A percentile compares a stretch with the other conserved stretches of the same genome.
phyloP scores from a whole-genome alignment of 2,888 invertebrate species.

The Fragum sueziense region DNA sequence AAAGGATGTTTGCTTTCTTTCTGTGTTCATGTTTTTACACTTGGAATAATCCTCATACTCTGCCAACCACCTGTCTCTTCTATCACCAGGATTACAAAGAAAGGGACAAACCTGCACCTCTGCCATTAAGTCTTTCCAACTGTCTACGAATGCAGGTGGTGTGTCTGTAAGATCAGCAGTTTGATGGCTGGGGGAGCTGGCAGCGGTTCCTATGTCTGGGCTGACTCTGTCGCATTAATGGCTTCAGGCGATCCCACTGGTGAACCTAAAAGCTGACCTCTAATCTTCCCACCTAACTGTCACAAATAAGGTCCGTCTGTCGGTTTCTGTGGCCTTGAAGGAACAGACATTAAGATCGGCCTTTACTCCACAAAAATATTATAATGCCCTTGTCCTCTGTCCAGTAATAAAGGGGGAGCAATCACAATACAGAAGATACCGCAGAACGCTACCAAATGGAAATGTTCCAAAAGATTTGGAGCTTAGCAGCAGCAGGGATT shows the following conservation, averaged over 20 bases:
- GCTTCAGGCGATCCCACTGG: neutral
- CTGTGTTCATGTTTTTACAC: neutral
- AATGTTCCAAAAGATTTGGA: too few relatives aligned
- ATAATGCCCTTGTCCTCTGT: too few relatives aligned
- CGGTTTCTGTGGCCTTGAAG: neutral
- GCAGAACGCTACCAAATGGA: too few relatives aligned
- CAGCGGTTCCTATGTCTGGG: too few relatives aligned
- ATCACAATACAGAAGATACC: too few relatives aligned
- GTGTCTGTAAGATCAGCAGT: too few relatives aligned
- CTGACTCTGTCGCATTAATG: neutral
- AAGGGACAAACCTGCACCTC: neutral
- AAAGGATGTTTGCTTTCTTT: neutral
- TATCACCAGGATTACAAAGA: constrained; percentile 6
- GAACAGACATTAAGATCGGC: neutral
- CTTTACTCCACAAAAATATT: too few relatives aligned
- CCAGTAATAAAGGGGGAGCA: too few relatives aligned
- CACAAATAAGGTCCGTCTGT: neutral
- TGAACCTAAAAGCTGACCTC: neutral
- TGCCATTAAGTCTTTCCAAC: too few relatives aligned
- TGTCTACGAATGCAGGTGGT: neutral
- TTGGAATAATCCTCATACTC: neutral
- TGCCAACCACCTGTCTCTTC: neutral
- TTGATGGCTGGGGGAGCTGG: too few relatives aligned
- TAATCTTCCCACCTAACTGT: neutral
- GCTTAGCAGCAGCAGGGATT: too few relatives aligned